These are phyloP conservation scores for Micromesistius poutassou DNA, from an alignment of 2,797 vertebrate genomes.

Conservation along the genomic window DNA sequence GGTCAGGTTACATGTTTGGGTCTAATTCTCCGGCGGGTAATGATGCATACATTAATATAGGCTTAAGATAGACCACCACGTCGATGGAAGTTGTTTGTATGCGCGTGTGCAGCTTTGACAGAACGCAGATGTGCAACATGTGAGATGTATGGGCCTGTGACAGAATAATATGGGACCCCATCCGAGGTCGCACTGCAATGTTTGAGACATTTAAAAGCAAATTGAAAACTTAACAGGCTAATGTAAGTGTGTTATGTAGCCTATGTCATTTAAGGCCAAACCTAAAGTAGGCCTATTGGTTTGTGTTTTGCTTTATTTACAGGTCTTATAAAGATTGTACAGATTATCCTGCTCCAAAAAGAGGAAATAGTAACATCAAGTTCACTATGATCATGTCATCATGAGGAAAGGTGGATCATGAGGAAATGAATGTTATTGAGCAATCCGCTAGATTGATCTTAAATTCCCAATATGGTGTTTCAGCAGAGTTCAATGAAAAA, in stretches of 20 bases:
- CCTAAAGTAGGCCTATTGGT: neutral
- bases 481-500: neutral
- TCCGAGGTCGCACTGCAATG: neutral
- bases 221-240: neutral
- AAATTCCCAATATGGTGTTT: neutral
- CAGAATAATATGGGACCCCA: neutral
- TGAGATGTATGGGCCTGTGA: neutral
- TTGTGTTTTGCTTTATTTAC: neutral
- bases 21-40: constrained; percentile 52
- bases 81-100: neutral
- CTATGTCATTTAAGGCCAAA: neutral
- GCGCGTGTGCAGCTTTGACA: neutral
- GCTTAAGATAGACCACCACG: neutral
- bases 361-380: neutral
- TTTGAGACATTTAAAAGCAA: neutral
- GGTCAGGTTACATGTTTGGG: constrained; percentile 61
- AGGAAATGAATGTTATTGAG: neutral
- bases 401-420: neutral
- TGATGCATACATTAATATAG: constrained; percentile 51
- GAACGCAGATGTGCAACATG: neutral
- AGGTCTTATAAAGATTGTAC: neutral
- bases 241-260: neutral
- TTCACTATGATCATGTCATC: neutral
- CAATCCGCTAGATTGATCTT: neutral
- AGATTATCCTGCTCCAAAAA: neutral